These are phyloP conservation scores for Parapristionchus giblindavisi DNA, from an alignment of 2,888 invertebrate species.

Conservation along the genomic window DNA sequence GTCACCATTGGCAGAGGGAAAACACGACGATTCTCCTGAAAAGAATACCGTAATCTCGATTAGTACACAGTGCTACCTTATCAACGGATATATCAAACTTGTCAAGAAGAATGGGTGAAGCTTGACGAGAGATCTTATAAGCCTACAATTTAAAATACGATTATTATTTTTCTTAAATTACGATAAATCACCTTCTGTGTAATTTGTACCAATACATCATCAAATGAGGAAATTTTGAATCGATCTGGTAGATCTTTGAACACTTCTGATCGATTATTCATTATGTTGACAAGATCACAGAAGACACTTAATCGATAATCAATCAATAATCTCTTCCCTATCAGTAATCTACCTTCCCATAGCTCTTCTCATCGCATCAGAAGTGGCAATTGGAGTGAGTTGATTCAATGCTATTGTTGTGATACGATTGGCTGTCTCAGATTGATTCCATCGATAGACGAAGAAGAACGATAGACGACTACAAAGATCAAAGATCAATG, in stretches of 20 bases:
- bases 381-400: conserved; percentile 15
- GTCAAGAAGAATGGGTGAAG: background rate
- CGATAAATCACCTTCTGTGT: background rate
- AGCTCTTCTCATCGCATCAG: conserved; percentile 21
- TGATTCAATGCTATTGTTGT: conserved; percentile 9
- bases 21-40: conserved; percentile 19
- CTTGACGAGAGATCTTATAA: conserved; percentile 27
- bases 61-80: background rate
- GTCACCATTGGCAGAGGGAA: background rate
- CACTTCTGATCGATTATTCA: conserved; percentile 14
- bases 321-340: background rate
- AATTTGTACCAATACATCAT: background rate
- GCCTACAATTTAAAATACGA: background rate
- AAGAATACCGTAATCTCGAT: background rate
- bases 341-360: background rate
- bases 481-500: conserved; percentile 26
- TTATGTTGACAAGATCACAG: conserved; percentile 1
- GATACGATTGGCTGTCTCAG: conserved; percentile 46
- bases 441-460: conserved; percentile 45
- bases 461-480: conserved; percentile 44
- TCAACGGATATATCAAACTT: background rate
- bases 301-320: background rate
- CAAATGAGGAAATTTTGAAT: conserved; percentile 20
- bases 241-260: background rate
- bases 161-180: background rate